Percentiles rank a stretch among this genome's conserved stretches.
Evolutionary conservation across 2,797 vertebrate genomes (phyloP).

Genomic region (Prionace glauca): DNA sequence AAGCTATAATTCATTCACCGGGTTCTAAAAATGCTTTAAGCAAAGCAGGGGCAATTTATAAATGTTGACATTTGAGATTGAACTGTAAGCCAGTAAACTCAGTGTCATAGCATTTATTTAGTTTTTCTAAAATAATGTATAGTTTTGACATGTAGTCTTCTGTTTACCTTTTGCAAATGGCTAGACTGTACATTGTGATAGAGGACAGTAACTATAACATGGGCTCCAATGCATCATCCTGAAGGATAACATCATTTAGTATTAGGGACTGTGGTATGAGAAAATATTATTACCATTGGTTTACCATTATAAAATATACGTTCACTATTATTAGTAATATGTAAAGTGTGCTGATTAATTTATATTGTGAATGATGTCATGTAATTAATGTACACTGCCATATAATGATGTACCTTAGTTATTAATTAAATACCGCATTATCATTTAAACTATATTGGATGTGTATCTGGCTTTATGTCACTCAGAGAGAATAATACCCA

Average conservation of each 20-base stretch:
- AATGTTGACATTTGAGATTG: background rate
- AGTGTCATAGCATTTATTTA: background rate
- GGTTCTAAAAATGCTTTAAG: background rate
- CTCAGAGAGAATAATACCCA: too few species aligned
- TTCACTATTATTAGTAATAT: background rate
- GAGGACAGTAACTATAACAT: background rate
- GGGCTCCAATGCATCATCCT: background rate
- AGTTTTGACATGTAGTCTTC: background rate
- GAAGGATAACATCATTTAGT: background rate
- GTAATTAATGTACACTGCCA: background rate
- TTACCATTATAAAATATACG: background rate
- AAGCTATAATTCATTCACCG: background rate
- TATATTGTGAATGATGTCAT: background rate
- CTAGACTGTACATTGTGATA: background rate
- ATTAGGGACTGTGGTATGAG: too few species aligned
- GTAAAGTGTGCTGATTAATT: background rate
- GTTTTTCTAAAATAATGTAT: background rate
- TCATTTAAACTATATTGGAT: background rate
- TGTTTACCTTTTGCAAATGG: background rate
- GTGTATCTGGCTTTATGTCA: too few species aligned
- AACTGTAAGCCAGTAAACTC: conserved; percentile 2
- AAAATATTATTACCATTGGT: background rate
- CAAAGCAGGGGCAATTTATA: background rate
- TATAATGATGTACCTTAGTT: background rate
- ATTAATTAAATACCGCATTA: too few species aligned